phyloP scores from a whole-genome alignment of 1,140 invertebrate genomes.

The Scaptomyza montana region DNA sequence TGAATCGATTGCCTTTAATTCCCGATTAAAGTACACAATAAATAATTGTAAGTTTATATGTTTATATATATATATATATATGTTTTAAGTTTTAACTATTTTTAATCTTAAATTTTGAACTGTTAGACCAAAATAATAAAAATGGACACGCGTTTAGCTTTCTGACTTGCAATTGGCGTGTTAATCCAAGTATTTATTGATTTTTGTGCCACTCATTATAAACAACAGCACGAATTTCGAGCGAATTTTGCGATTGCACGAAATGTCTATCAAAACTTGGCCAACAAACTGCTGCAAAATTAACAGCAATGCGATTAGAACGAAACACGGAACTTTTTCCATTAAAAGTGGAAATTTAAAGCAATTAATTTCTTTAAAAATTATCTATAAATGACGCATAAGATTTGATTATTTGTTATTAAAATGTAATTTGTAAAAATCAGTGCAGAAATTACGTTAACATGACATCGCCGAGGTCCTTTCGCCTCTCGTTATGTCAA shows the following conservation, averaged over 20 bases:
- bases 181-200: slow-evolving; percentile 66
- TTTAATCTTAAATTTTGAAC: slow-evolving; percentile 12
- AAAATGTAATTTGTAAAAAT: slow-evolving; percentile 23
- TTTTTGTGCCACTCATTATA: slow-evolving; percentile 67
- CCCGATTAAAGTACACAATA: no score
- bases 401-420: slow-evolving; percentile 47
- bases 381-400: slow-evolving; percentile 11
- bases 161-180: slow-evolving; percentile 45
- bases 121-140: not conserved
- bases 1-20: no score
- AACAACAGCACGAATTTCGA: slow-evolving; percentile 55
- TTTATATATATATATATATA: no score
- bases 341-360: slow-evolving; percentile 55
- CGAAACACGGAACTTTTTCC: slow-evolving; percentile 47
- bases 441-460: slow-evolving; percentile 12
- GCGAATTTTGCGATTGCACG: slow-evolving; percentile 43
- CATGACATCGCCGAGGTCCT: slow-evolving; percentile 7
- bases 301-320: slow-evolving; percentile 47
- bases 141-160: slow-evolving; percentile 19
- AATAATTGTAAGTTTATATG: no score
- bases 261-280: slow-evolving; percentile 60
- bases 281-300: slow-evolving; percentile 10
- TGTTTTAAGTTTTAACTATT: no score
- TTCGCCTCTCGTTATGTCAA: slow-evolving; percentile 11
- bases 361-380: slow-evolving; percentile 16